Base-by-base conservation (phyloP, 2,113 vertebrate species). In the Ascaphus truei region DNA sequence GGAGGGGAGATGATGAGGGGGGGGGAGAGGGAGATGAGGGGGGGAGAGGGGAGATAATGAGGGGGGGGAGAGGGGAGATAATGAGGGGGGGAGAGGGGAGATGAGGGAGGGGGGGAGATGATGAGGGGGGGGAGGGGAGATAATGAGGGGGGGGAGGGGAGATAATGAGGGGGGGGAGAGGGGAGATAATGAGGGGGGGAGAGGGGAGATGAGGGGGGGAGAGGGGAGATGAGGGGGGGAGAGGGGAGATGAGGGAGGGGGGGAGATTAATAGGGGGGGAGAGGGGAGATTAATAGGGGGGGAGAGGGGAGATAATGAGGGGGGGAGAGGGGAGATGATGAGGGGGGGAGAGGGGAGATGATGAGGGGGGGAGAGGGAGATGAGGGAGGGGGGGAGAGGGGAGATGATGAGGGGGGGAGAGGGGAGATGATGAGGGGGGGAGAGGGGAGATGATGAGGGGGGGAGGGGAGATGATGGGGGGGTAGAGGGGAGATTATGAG, bases 161-260 rank as follows among this genome's bases (percentile, higher is more conserved):
- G n/a, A n/a, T n/a, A n/a, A n/a, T n/a, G n/a, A n/a, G n/a, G n/a
- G n/a, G n/a, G n/a, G n/a, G n/a, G n/a, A n/a, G n/a, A n/a, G n/a
- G n/a, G n/a, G n/a, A n/a, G n/a, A n/a, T n/a, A 61, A 63, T 47
- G 63, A 22, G 29, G 30, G 37, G 20, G 51, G 13, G 22, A 16
- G 33, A 29, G 33, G 30, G 47, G 27, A 45, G 16, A 56, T 56
- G 61, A 62, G 68, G 61, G 12, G 18, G 52, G 60, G 47, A 57
- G 29, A 23, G 31, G 34, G 51, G 12, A 18, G 12, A 3, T 23
- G 34, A 26, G 27, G 56, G 41, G 30, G 16, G 13, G 2, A 59
- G 59, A 51, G 72, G 62, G 68, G 62, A 27, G 52, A n/a, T n/a
- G n/a, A n/a, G 43, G 34, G 50, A 22, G 8, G 15, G 11, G 30